phyloP scores from a whole-genome alignment of 1,140 invertebrate genomes.

The Neodiprion fabricii region DNA sequence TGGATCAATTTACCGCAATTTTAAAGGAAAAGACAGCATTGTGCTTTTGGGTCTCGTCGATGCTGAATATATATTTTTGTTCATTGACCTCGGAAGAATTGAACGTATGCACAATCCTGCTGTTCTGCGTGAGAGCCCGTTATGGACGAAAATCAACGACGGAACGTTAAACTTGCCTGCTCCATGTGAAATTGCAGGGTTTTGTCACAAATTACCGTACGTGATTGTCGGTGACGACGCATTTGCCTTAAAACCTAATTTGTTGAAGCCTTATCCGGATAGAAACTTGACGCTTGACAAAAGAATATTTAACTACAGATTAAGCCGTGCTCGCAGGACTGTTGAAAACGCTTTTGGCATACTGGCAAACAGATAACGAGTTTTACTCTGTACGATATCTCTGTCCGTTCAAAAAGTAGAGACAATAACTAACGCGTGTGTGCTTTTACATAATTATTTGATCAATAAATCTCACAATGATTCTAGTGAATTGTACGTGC shows the following conservation, averaged over 20 bases:
- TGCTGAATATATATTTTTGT: too few species aligned
- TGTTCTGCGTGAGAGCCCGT: too few species aligned
- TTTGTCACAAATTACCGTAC: too few species aligned
- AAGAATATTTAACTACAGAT: neutral
- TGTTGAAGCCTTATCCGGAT: neutral
- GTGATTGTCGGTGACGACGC: neutral
- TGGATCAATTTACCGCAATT: too few species aligned
- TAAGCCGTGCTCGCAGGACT: neutral
- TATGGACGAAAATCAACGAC: too few species aligned
- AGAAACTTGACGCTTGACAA: neutral
- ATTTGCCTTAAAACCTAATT: neutral
- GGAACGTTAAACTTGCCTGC: too few species aligned
- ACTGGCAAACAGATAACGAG: slow-evolving; percentile 39
- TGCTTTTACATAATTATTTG: slow-evolving; percentile 32
- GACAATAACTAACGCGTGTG: slow-evolving; percentile 31
- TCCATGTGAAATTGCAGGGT: too few species aligned
- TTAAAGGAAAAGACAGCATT: too few species aligned
- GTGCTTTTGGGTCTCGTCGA: too few species aligned
- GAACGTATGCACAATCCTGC: too few species aligned
- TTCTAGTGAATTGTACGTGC: too few species aligned
- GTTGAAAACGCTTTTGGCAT: slow-evolving; percentile 16
- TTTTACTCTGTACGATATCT: slow-evolving; percentile 45
- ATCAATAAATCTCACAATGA: neutral
- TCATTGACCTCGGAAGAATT: too few species aligned
- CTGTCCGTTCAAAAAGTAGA: slow-evolving; percentile 28